These are phyloP conservation scores for Riparia riparia DNA, from an alignment of 2,113 vertebrate genomes.

Conservation along the genomic window DNA sequence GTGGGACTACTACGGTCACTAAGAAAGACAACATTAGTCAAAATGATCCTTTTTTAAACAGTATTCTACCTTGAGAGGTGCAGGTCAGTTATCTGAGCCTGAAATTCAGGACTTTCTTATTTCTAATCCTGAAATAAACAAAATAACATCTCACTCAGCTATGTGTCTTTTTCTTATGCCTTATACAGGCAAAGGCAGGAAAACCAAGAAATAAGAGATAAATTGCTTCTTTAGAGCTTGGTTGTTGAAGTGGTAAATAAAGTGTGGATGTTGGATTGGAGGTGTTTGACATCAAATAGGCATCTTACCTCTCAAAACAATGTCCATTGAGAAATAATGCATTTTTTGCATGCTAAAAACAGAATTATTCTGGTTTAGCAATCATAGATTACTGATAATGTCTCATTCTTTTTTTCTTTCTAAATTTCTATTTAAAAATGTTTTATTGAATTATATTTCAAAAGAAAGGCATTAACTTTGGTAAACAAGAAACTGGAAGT, in stretches of 20 bases:
- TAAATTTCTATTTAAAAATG: neutral
- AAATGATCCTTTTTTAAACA: neutral
- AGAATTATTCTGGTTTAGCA: neutral
- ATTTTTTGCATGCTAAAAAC: neutral
- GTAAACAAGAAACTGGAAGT: neutral
- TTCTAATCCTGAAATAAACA: neutral
- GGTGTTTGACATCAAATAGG: neutral
- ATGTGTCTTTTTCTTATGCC: neutral
- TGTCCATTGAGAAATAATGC: neutral
- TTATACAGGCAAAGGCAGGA: neutral
- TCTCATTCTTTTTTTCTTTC: neutral
- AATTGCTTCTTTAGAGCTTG: neutral
- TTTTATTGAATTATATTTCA: neutral
- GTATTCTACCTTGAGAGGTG: neutral
- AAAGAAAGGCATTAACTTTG: neutral
- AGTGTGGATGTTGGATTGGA: neutral
- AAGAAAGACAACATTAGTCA: neutral
- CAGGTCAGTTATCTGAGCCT: neutral
- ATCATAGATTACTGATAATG: neutral
- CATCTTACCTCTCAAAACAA: neutral
- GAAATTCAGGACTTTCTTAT: neutral
- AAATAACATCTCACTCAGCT: neutral
- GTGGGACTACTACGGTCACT: rapidly evolving
- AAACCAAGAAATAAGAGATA: neutral
- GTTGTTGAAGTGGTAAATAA: neutral